Percentiles rank a stretch among this genome's conserved stretches.
Conservation (phyloP, 1,140 invertebrate genomes). For the Drosophila orosa region DNA sequence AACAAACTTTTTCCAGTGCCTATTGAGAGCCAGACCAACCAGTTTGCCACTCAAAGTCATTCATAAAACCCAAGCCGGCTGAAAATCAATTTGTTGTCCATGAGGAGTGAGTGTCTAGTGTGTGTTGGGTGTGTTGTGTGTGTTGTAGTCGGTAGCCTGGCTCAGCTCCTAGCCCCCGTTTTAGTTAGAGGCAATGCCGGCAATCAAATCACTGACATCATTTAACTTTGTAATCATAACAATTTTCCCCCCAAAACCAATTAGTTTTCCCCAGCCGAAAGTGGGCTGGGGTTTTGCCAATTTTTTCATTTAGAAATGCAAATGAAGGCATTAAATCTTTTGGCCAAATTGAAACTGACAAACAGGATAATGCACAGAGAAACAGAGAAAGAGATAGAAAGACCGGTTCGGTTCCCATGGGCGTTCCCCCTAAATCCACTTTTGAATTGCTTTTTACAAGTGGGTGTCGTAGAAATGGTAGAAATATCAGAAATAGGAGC, state of each 20-base stretch:
- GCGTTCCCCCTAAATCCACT: constrained; percentile 34
- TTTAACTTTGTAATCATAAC: constrained; percentile 81
- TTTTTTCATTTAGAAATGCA: constrained; percentile 76
- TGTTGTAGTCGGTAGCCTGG: constrained; percentile 28
- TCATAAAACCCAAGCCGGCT: constrained; percentile 56
- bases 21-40: constrained; percentile 41
- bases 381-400: not conserved
- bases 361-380: constrained; percentile 64
- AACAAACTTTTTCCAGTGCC: not conserved
- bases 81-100: constrained; percentile 61
- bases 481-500: constrained; percentile 21
- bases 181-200: constrained; percentile 52
- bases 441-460: constrained; percentile 43
- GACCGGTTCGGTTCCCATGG: constrained; percentile 46
- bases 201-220: constrained; percentile 78
- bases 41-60: constrained; percentile 72
- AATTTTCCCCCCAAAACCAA: constrained; percentile 74
- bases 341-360: constrained; percentile 75
- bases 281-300: constrained; percentile 57
- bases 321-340: constrained; percentile 80
- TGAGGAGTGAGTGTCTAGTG: constrained; percentile 30
- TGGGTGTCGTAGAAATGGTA: constrained; percentile 37
- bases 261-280: constrained; percentile 58
- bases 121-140: constrained; percentile 11
- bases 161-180: constrained; percentile 33